Evolutionary conservation across 2,113 vertebrate genomes (phyloP).

Genomic region (Campylomormyrus numenius): DNA sequence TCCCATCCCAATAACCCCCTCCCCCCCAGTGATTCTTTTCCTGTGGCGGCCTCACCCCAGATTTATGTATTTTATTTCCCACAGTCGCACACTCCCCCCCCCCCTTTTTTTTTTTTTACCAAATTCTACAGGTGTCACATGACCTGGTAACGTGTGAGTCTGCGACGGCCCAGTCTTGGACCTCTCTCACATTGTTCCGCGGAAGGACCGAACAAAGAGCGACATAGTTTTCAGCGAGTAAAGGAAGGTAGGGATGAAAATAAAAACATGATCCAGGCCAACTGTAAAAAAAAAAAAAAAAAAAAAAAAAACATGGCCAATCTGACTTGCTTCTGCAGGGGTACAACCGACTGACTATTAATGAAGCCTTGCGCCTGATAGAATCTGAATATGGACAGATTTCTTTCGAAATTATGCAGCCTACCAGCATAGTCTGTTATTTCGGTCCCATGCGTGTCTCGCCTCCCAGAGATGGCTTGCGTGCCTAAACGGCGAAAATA

Average conservation of each 20-base stretch:
- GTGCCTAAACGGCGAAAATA: neutral
- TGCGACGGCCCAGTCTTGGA: neutral
- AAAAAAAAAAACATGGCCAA: neutral
- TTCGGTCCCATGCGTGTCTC: neutral
- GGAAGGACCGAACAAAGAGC: slow-evolving; percentile 21
- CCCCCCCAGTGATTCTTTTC: neutral
- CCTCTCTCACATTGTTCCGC: neutral
- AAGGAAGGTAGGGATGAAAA: slow-evolving; percentile 14
- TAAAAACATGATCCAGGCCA: slow-evolving; percentile 5
- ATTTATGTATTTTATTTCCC: neutral
- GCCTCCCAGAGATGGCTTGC: neutral
- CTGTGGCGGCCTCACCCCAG: neutral
- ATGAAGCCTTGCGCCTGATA: neutral
- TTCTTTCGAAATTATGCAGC: neutral
- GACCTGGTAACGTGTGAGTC: slow-evolving; percentile 4
- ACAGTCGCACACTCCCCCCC: neutral
- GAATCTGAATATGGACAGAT: neutral
- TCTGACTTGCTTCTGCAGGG: slow-evolving; percentile 5
- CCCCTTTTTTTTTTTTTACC: neutral
- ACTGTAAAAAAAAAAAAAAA: neutral
- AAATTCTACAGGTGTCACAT: neutral
- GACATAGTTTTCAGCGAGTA: slow-evolving; percentile 21
- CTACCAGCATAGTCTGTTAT: neutral
- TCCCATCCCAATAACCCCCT: neutral
- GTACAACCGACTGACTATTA: neutral